phyloP scores from a whole-genome alignment of 1,140 invertebrate genomes.

The Aethina tumida region DNA sequence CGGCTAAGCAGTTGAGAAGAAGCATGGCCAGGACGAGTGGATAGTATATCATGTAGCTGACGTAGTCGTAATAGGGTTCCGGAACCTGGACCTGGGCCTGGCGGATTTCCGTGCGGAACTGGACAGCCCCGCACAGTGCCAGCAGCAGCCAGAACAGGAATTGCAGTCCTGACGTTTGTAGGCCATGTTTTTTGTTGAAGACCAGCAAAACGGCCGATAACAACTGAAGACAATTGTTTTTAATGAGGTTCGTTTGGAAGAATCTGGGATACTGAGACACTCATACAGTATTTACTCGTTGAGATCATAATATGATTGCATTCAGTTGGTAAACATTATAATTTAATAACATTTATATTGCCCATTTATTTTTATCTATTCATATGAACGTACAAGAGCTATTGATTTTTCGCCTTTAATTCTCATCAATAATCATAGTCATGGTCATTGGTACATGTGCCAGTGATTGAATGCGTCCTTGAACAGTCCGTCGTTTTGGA shows the following conservation, averaged over 20 bases:
- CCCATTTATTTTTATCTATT: not conserved
- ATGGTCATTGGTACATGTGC: too few relatives aligned
- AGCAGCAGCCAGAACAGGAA: constrained; percentile 82
- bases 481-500: too few relatives aligned
- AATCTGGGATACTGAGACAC: too few relatives aligned
- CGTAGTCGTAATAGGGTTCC: constrained; percentile 50
- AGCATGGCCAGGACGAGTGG: constrained; percentile 61
- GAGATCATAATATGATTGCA: not conserved
- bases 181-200: constrained; percentile 71
- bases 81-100: constrained; percentile 29
- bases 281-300: too few relatives aligned
- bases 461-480: too few relatives aligned
- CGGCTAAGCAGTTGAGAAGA: constrained; percentile 73
- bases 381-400: not conserved
- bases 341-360: not conserved
- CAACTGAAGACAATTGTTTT: constrained; percentile 43
- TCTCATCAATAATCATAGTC: too few relatives aligned
- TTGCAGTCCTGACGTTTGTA: constrained; percentile 74
- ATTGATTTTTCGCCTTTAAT: not conserved
- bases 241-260: not conserved
- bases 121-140: constrained; percentile 55
- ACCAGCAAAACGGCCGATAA: constrained; percentile 57
- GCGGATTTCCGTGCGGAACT: constrained; percentile 58
- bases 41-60: constrained; percentile 75
- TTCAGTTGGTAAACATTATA: not conserved